Percentiles rank a stretch among this genome's conserved stretches.
phyloP scores from a whole-genome alignment of 1,140 invertebrate genomes.

The Hydropsyche tenuis region DNA sequence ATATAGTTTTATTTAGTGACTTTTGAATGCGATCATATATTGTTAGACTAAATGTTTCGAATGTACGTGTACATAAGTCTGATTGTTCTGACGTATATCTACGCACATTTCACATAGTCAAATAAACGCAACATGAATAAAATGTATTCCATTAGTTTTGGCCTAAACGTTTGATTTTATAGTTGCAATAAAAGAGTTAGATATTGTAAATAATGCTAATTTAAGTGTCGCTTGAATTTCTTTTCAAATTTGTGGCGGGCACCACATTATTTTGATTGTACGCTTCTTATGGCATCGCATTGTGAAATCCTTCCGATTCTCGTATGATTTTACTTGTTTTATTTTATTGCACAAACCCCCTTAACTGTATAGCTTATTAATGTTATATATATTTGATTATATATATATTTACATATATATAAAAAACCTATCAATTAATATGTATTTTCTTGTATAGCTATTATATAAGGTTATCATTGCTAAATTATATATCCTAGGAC shows the following conservation, averaged over 20 bases:
- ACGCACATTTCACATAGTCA: background rate
- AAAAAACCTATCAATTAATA: slow-evolving; percentile 42
- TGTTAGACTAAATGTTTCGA: background rate
- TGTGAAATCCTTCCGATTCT: slow-evolving; percentile 14
- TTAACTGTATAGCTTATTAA: slow-evolving; percentile 49
- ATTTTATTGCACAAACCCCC: slow-evolving; percentile 45
- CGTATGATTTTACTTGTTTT: slow-evolving; percentile 27
- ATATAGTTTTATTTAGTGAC: no score
- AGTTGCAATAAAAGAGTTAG: background rate
- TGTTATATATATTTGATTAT: slow-evolving; percentile 37
- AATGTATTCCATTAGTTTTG: slow-evolving; percentile 2
- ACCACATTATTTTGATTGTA: background rate
- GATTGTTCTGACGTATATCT: background rate
- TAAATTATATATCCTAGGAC: slow-evolving; percentile 38
- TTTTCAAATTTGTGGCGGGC: slow-evolving; percentile 22
- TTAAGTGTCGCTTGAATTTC: slow-evolving; percentile 1
- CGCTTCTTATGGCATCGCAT: background rate
- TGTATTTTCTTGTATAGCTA: slow-evolving; percentile 50
- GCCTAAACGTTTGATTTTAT: background rate
- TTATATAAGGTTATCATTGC: slow-evolving; percentile 47
- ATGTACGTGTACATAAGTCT: slow-evolving; percentile 9
- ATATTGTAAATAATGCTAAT: background rate
- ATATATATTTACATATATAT: slow-evolving; percentile 39
- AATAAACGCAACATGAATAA: background rate
- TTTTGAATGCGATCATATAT: slow-evolving; percentile 12